Evolutionary conservation across 64 coral and sea anemone species (phyloP).

Genomic region (Hydrozoanthus tunicans): DNA sequence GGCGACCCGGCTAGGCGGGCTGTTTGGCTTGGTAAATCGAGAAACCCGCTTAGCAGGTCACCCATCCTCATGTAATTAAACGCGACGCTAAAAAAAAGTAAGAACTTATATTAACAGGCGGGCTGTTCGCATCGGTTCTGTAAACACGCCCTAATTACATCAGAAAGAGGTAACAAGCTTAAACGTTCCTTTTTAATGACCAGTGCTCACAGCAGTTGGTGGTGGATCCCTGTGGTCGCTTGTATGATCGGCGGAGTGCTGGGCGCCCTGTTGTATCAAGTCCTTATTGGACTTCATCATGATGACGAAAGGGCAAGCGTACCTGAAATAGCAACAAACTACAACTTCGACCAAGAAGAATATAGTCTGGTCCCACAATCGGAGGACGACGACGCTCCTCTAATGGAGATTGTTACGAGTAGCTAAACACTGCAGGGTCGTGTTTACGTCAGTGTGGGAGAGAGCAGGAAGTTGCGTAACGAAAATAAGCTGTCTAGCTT

Average conservation of each 20-base stretch:
- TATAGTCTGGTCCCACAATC: conserved; percentile 27
- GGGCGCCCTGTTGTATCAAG: conserved; percentile 24
- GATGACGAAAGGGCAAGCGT: neutral
- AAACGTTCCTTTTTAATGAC: neutral
- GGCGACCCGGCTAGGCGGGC: no score
- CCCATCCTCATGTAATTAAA: no score
- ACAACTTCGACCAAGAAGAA: conserved; percentile 37
- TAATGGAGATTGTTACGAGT: conserved; percentile 28
- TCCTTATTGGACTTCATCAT: conserved; percentile 36
- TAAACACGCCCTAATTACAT: no score
- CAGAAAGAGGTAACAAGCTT: neutral
- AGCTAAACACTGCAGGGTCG: neutral
- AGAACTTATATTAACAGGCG: no score
- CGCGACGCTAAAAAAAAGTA: no score
- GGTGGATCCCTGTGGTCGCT: conserved; percentile 32
- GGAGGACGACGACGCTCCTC: conserved; percentile 31
- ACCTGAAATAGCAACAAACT: conserved; percentile 24
- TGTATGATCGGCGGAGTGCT: conserved; percentile 50
- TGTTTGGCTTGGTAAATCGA: no score
- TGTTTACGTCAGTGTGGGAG: no score
- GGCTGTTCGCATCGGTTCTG: no score
- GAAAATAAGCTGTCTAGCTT: no score
- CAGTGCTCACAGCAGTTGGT: conserved; percentile 45
- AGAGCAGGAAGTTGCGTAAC: no score
- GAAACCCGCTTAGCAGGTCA: no score